Conservation (phyloP, 2,888 invertebrate genomes). For the Troglohyphantes excavatus region DNA sequence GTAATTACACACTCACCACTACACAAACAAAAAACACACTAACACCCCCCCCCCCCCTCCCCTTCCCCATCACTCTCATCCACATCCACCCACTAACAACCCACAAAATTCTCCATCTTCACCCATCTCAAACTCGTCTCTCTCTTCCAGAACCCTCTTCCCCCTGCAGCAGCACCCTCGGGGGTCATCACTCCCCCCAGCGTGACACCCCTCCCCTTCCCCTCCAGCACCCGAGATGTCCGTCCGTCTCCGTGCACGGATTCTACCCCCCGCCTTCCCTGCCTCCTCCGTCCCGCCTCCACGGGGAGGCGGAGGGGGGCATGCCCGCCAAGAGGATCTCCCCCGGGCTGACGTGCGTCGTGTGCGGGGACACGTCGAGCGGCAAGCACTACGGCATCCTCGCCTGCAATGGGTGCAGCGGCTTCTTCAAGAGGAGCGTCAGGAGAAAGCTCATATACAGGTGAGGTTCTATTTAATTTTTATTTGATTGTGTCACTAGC, state of each 20-base stretch:
- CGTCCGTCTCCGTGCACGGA: constrained; percentile 70
- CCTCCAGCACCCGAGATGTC: constrained; percentile 19
- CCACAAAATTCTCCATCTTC: constrained; percentile 20
- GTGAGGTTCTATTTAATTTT: too few relatives aligned
- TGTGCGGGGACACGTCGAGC: constrained; percentile 97
- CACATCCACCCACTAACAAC: background rate
- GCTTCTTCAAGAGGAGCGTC: constrained; percentile 98
- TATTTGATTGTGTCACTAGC: too few relatives aligned
- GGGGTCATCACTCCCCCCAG: constrained; percentile 48
- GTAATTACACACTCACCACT: too few relatives aligned
- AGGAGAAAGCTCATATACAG: constrained; percentile 98
- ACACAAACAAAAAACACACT: too few relatives aligned
- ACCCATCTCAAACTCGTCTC: background rate
- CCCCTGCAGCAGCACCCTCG: constrained; percentile 64
- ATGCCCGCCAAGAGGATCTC: constrained; percentile 76
- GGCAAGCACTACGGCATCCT: constrained; percentile 99
- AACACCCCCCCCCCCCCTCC: too few relatives aligned
- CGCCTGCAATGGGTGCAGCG: constrained; percentile 99
- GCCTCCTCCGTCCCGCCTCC: constrained; percentile 42
- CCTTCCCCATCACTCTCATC: too few relatives aligned
- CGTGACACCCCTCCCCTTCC: constrained; percentile 44
- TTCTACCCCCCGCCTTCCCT: constrained; percentile 59
- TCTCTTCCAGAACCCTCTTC: constrained; percentile 68
- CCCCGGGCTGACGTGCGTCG: constrained; percentile 91
- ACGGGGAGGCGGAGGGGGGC: background rate